Base-by-base conservation (phyloP, 2,797 vertebrate genomes). In the Chlorospingus semifuscus region DNA sequence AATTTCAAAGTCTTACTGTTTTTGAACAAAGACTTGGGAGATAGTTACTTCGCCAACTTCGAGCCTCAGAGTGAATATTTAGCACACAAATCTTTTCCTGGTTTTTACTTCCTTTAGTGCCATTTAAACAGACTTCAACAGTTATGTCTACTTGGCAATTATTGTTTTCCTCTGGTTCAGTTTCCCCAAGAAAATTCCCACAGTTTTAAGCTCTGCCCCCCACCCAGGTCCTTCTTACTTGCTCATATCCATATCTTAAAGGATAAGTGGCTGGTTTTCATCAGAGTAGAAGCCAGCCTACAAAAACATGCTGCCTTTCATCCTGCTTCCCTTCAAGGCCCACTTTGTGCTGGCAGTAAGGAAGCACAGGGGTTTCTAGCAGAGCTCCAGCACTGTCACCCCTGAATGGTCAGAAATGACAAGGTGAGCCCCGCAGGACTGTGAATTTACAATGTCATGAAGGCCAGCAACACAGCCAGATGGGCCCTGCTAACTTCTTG, bases 61-160 rank as follows among this genome's bases (percentile, higher is more conserved):
- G 70, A 84, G 59, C 9, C 18, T 87, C 42, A 18, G 6, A 71
- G 24, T 1, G 2, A 81, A 7, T 37, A 81, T 34, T 75, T 65
- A 55, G 60, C 2, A 8, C 17, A 42, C 3, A 8, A 75, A 68
- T 7, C 2, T 13, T 60, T 34, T 34, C 24, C 23, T 55, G 3
- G 6, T 55, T 70, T 64, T 75, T 65, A 20, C 6, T 83, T 84
- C 24, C 26, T 74, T 82, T 50, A 95, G 26, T 9, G 11, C 21
- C 52, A 63, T 72, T 89, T 66, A 88, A 91, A 81, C n/a, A 93
- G 23, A 60, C 32, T 72, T 87, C 32, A 65, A 29, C 42, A 87
- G 63, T 69, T 78, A 34, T 22, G 23, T 11, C 34, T 87, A 22
- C 6, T 27, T 69, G 24, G 37, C 49, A 85, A 80, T 68, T 69